Base-by-base conservation (phyloP, 2,113 vertebrate genomes). In the Gambusia affinis region DNA sequence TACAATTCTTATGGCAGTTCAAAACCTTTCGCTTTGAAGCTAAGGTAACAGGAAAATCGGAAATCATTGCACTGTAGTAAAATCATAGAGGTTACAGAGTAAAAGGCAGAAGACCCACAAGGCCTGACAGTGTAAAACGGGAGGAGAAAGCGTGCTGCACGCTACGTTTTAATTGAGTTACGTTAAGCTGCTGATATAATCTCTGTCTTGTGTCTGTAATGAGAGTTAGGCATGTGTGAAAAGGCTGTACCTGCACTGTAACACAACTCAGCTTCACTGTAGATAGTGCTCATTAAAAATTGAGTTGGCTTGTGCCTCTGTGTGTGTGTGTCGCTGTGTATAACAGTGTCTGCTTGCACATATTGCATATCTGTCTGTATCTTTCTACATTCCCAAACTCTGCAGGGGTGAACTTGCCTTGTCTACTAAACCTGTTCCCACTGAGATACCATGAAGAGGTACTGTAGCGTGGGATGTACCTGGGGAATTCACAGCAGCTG, bases 141-240 rank as follows among this genome's bases (percentile, higher is more conserved):
- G 69, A 51, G 42, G 42, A 42, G 42, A 60, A 76, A 47, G 70
- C 39, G 60, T 39, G 42, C 35, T 42, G 39, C 70, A 42, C 60
- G 85, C 70, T 77, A 73, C 64, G 80, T 90, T 87, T 89, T 79
- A 87, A 88, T 79, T 88, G 77, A 88, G 67, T 82, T 64, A 80
- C 81, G 71, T 78, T 78, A 75, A 73, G 64, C 65, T 69, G 70
- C 31, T 77, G 85, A 89, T 91, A 83, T 81, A 79, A 92, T 89
- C 80, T 85, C 28, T 72, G 62, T 72, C 73, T 63, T 33, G 63
- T 35, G 66, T 79, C 67, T 75, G 67, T 65, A 76, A 70, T 79
- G 33, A 28, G 51, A 79, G 47, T 75, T 73, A 80, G 73, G 64
- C 67, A 75, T 44, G 78, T 77, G 77, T 82, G 87, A 85, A 88